Base-by-base conservation (phyloP, 2,113 vertebrate species). In the Mesitornis unicolor region DNA sequence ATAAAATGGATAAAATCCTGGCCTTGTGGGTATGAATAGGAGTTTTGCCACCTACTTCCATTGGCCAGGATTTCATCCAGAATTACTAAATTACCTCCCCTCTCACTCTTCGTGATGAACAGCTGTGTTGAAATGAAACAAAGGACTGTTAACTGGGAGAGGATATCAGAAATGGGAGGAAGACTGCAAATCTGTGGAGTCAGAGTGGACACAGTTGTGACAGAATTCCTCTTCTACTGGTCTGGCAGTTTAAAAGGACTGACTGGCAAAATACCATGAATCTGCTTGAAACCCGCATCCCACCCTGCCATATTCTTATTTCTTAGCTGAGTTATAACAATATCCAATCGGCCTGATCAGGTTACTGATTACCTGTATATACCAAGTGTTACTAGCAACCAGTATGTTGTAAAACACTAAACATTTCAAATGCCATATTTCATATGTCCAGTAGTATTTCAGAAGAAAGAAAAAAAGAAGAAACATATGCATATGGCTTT, bases 1-100 rank as follows among this genome's bases (percentile, higher is more conserved):
- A 71, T 16, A 82, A 87, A 88, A 86, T 5, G 11, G 53, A 42
- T 61, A 83, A 92, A 95, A 96, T 92, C 83, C 85, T 92, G 95
- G 88, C 64, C 60, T 17, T 0, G 0, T 51, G 83, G 71, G 47
- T 71, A 78, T 0, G 1, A 90, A 69, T 68, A 95, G 75, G 92
- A 96, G 35, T 88, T 90, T 64, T 96, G 93, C 92, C 92, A 96
- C 82, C 83, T 94, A 93, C 75, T 96, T 88, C 93, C 92, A 21
- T 64, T 0, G 90, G 76, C 75, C 95, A 95, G 92, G 95, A 96
- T 93, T 96, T 92, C 64, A 94, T 92, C 93, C 88, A 96, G 73
- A 96, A 92, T 94, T 86, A 94, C 95, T 95, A 96, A 95, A 96
- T 95, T 96, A 93, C 88, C 85, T 97, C 93, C 93, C 64, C 86